Evolutionary conservation across 2,888 invertebrate species (phyloP), one percentile per base, ranked within the genome.

Genomic region (Laspeyria flexula): DNA sequence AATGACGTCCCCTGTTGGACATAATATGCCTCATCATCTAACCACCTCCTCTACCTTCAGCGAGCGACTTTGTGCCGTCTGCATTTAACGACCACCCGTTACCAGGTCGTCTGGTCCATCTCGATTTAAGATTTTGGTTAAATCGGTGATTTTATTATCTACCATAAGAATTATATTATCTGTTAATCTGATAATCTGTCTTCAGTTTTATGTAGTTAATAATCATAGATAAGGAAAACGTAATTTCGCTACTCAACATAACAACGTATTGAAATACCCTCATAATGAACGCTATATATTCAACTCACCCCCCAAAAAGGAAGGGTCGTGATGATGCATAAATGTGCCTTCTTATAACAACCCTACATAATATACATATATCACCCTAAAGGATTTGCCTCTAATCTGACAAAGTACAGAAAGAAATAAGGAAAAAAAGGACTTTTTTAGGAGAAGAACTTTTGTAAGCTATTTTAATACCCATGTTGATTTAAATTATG

Each of bases 271-370:
- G 15, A 16, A 12, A 21, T 15, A 30, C 11, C 38, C 29, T 18
- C n/a, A 49, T 43, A 30, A 43, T 43, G 11, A 43, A 13, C 34
- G 15, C 44, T 60, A 64, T 64, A 43, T 61, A 51, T 52, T 33
- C 61, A 47, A 41, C 39, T 37, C 52, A 38, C 52, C 65, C 59
- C 42, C 47, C 25, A 25, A 21, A 15, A 9, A 35, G 37, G 38
- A 35, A 34, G 35, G 33, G 35, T 44, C 59, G 57, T 67, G 67
- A 68, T 60, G 46, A 41, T 65, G 65, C 67, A 68, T 62, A 68
- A 62, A 60, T 43, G 46, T 30, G 34, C 18, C 23, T 21, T 38
- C 46, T 57, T 52, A 60, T 43, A 46, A 23, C n/a, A n/a, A n/a
- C n/a, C n/a, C n/a, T n/a, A n/a, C n/a, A n/a, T n/a, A n/a, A n/a